Conservation (phyloP, 2,888 invertebrate genomes). For the Tetrapedia diversipes region DNA sequence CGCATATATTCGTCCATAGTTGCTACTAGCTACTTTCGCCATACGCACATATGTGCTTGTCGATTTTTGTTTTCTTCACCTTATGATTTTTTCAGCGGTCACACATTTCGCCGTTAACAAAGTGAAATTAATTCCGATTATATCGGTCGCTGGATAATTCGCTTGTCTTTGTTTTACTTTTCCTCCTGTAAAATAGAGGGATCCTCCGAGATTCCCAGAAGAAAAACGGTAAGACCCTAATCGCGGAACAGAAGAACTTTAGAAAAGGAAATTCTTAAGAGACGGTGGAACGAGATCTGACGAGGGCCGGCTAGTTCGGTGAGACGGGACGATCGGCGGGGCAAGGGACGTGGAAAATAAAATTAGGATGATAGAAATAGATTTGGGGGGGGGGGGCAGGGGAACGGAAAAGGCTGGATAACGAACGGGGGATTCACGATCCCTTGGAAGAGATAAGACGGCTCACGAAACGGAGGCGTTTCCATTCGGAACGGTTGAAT, state of each 20-base stretch:
- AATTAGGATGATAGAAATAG: slow-evolving; percentile 50
- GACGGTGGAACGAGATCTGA: slow-evolving; percentile 3
- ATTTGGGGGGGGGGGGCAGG: slow-evolving; percentile 30
- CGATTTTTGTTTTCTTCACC: no score
- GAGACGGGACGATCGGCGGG: neutral
- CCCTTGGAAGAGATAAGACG: neutral
- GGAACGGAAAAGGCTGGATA: slow-evolving; percentile 19
- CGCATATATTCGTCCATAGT: no score
- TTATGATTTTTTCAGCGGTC: no score
- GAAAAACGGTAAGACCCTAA: slow-evolving; percentile 14
- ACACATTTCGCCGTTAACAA: no score
- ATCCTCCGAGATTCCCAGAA: no score
- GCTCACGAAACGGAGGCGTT: neutral
- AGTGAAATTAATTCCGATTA: no score
- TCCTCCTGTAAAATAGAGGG: no score
- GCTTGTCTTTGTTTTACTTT: no score
- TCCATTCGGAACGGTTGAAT: neutral
- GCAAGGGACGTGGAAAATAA: slow-evolving; percentile 1
- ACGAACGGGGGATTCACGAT: slow-evolving; percentile 34
- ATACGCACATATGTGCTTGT: no score
- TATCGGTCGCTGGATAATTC: no score
- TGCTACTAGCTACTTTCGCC: no score
- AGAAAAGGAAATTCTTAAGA: slow-evolving; percentile 6
- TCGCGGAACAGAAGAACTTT: slow-evolving; percentile 2
- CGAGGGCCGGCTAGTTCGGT: no score